Evolutionary conservation across 2,797 vertebrate species (phyloP).

Genomic region (Oreochromis mossambicus): DNA sequence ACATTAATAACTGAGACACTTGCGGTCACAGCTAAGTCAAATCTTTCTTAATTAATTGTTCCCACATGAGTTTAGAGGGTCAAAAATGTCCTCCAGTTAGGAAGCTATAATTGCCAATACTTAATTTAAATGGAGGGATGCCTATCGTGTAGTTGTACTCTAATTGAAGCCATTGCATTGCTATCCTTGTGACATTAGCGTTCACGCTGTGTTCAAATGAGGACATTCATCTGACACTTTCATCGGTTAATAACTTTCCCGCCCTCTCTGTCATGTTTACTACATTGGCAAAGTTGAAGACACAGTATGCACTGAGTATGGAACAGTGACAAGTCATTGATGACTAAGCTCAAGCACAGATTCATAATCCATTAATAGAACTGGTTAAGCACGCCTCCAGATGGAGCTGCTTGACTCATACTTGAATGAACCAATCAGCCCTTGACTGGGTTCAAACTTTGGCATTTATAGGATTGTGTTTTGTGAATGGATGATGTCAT

Average conservation of each 20-base stretch:
- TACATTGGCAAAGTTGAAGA: not conserved
- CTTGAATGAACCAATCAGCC: constrained; percentile 26
- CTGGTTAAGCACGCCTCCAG: constrained; percentile 7
- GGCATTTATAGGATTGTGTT: constrained; percentile 4
- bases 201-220: not conserved
- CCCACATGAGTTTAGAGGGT: constrained; percentile 37
- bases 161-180: constrained; percentile 1
- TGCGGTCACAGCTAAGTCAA: constrained; percentile 28
- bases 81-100: constrained; percentile 32
- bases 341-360: not conserved
- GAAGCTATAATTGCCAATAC: constrained; percentile 21
- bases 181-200: not conserved
- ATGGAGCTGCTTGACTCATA: constrained; percentile 29
- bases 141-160: constrained; percentile 16
- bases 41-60: constrained; percentile 48
- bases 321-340: not conserved
- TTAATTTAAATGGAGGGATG: constrained; percentile 33
- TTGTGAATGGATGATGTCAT: constrained; percentile 16
- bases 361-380: constrained; percentile 23
- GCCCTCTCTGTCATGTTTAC: not conserved
- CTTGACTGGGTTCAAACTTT: not conserved
- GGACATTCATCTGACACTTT: not conserved
- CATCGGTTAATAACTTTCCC: not conserved
- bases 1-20: constrained; percentile 43
- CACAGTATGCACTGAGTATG: not conserved